phyloP scores from a whole-genome alignment of 1,140 invertebrate species.

The Lepidostoma basale region DNA sequence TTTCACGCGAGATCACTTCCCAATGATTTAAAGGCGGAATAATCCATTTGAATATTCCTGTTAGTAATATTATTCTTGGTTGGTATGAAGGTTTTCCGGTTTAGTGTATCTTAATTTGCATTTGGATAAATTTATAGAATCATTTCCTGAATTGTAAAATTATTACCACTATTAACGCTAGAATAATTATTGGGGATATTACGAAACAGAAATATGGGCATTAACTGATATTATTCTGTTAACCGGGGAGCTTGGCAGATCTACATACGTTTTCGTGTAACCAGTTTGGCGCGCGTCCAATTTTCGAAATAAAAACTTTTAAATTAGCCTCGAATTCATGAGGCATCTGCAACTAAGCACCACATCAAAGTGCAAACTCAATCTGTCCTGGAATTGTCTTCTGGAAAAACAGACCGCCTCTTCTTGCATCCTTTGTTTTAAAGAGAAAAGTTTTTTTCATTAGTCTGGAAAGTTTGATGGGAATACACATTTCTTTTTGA shows the following conservation, averaged over 20 bases:
- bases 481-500: neutral
- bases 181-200: no score
- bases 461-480: conserved; percentile 40
- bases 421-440: conserved; percentile 21
- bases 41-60: no score
- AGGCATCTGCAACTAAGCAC: conserved; percentile 1
- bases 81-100: no score
- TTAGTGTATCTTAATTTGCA: no score
- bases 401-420: neutral
- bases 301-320: conserved; percentile 15
- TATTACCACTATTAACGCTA: no score
- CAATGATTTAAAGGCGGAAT: no score
- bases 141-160: no score
- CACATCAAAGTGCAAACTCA: neutral
- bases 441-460: conserved; percentile 27
- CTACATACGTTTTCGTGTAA: conserved; percentile 28
- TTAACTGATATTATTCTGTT: conserved; percentile 22
- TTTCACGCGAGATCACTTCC: conserved; percentile 6
- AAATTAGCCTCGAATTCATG: conserved; percentile 3
- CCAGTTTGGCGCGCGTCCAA: conserved; percentile 31
- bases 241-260: conserved; percentile 16
- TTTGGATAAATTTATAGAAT: no score
- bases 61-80: no score
- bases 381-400: neutral
- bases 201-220: no score